Percentiles rank a stretch among this genome's conserved stretches.
phyloP scores from a whole-genome alignment of 1,140 invertebrate species.

The Ceratosolen fusciceps region DNA sequence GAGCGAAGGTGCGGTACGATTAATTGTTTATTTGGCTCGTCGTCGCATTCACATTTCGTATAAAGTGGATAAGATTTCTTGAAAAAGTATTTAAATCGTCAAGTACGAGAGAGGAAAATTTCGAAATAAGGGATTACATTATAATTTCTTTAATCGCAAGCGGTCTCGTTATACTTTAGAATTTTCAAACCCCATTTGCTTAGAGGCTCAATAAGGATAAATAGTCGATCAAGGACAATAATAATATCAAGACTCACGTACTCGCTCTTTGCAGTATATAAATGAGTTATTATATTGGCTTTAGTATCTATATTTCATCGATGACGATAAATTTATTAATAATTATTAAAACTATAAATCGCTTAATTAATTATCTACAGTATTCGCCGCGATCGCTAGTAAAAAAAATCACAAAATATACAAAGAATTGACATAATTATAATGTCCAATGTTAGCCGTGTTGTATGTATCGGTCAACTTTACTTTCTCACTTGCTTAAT shows the following conservation, averaged over 20 bases:
- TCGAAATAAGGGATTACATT: not conserved
- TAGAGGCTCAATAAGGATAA: slow-evolving; percentile 43
- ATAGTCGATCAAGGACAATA: slow-evolving; percentile 44
- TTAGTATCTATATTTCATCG: slow-evolving; percentile 67
- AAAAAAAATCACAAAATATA: slow-evolving; percentile 73
- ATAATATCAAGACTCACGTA: slow-evolving; percentile 45
- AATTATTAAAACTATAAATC: slow-evolving; percentile 67
- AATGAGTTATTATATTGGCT: slow-evolving; percentile 62
- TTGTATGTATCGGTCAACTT: slow-evolving; percentile 1
- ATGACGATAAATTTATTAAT: slow-evolving; percentile 56
- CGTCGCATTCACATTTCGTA: slow-evolving; percentile 23
- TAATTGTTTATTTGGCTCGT: slow-evolving; percentile 22
- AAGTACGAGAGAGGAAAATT: slow-evolving; percentile 30
- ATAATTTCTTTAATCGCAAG: slow-evolving; percentile 10
- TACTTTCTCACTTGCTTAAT: slow-evolving; percentile 39
- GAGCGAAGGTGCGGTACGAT: slow-evolving; percentile 17
- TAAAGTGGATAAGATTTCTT: slow-evolving; percentile 35
- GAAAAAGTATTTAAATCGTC: slow-evolving; percentile 32
- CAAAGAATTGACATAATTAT: slow-evolving; percentile 58
- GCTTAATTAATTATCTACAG: slow-evolving; percentile 71
- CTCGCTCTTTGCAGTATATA: slow-evolving; percentile 47
- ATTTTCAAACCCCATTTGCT: slow-evolving; percentile 23
- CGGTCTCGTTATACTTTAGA: slow-evolving; percentile 44
- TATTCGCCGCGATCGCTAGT: slow-evolving; percentile 51
- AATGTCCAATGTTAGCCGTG: slow-evolving; percentile 26